phyloP scores from a whole-genome alignment of 2,797 vertebrate species.

The Sus cebifrons region DNA sequence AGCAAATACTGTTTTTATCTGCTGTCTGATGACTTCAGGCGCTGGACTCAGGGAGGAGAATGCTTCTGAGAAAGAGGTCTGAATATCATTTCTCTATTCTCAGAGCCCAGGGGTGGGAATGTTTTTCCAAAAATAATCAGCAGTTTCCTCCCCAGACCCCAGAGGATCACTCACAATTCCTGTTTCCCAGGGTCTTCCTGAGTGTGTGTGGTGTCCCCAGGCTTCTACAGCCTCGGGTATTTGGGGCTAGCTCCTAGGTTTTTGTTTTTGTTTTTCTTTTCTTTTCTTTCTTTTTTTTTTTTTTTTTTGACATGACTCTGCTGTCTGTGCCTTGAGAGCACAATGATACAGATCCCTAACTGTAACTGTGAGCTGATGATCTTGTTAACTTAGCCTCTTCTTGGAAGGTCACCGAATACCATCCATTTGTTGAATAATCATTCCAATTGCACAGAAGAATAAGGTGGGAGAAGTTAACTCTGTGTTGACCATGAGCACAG shows the following conservation, averaged over 20 bases:
- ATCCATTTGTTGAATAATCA: slow-evolving; percentile 62
- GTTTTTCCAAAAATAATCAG: slow-evolving; percentile 45
- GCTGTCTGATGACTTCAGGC: not conserved
- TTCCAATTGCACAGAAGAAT: slow-evolving; percentile 67
- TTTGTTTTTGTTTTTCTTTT: not conserved
- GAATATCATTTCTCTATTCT: not conserved
- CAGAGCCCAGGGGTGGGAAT: not conserved
- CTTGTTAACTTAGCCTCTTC: slow-evolving; percentile 52
- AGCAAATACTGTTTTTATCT: slow-evolving; percentile 64
- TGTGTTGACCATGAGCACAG: not conserved
- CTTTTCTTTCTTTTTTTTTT: not conserved
- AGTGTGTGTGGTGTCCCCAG: not conserved
- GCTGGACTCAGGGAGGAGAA: slow-evolving; percentile 19
- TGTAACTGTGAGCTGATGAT: slow-evolving; percentile 59
- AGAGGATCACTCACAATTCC: not conserved
- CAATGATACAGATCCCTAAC: not conserved
- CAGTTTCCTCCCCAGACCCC: not conserved
- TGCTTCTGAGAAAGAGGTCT: not conserved
- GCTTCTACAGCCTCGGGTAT: not conserved
- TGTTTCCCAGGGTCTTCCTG: not conserved
- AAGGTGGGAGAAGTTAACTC: slow-evolving; percentile 5
- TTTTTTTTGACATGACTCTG: not conserved
- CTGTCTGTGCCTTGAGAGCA: not conserved
- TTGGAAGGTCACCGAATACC: slow-evolving; percentile 59
- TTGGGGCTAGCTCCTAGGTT: not conserved